These are phyloP conservation scores for Eutolmus rufibarbis DNA, from an alignment of 2,888 invertebrate genomes.

Conservation along the genomic window DNA sequence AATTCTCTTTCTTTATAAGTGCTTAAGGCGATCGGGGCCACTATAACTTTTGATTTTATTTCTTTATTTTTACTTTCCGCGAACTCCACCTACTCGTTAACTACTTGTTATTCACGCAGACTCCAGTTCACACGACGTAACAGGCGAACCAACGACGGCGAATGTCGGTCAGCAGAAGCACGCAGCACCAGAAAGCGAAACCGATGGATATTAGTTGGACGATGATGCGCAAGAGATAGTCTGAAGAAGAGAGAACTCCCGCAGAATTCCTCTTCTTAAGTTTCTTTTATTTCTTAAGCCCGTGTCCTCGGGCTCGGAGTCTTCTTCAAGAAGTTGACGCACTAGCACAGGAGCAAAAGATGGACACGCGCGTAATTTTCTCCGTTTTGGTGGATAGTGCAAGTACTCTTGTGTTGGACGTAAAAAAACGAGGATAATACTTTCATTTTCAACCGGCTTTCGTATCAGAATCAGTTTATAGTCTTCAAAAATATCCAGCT, in stretches of 20 bases:
- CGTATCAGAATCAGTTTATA: not conserved
- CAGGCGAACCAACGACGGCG: not conserved
- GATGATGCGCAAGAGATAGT: not conserved
- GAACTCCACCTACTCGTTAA: constrained; percentile 23
- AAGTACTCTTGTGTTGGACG: not conserved
- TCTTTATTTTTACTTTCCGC: not conserved
- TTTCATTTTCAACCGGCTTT: not conserved
- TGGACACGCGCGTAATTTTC: not conserved
- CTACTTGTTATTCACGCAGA: constrained; percentile 11
- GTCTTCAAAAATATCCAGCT: not conserved
- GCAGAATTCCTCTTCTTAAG: not conserved
- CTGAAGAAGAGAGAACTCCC: not conserved
- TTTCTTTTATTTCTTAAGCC: not conserved
- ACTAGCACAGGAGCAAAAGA: not conserved
- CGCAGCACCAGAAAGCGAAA: constrained; percentile 33
- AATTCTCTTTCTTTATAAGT: not conserved
- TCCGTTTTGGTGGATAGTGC: not conserved
- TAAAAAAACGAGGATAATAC: not conserved
- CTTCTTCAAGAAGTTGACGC: not conserved
- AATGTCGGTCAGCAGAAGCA: constrained; percentile 42
- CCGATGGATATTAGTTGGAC: not conserved
- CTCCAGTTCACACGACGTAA: constrained; percentile 2
- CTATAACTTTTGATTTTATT: not conserved
- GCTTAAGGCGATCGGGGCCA: not conserved
- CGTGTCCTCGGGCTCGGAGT: not conserved